Evolutionary conservation across 2,113 vertebrate species (phyloP).

Genomic region (Gavialis gangeticus): DNA sequence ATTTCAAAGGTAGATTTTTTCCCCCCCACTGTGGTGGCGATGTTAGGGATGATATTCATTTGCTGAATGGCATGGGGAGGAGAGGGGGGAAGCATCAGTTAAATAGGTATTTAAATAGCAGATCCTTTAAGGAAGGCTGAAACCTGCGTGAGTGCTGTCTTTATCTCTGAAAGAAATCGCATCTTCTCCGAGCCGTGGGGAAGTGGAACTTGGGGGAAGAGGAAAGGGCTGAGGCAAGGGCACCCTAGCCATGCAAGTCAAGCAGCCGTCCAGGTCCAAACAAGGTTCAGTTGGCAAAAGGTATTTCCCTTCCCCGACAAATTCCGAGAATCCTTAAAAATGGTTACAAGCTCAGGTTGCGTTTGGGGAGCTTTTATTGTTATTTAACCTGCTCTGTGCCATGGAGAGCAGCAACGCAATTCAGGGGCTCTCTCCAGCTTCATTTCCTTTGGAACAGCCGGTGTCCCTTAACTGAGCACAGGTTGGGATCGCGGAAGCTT

Average conservation of each 20-base stretch:
- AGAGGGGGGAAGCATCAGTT: not conserved
- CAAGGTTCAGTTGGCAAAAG: not conserved
- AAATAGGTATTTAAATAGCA: not conserved
- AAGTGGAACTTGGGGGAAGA: not conserved
- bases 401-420: not conserved
- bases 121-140: not conserved
- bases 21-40: not conserved
- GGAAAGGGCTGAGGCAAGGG: not conserved
- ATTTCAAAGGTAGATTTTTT: not conserved
- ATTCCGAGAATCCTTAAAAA: not conserved
- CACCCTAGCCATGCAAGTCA: not conserved
- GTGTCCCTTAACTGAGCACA: not conserved
- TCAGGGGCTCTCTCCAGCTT: not conserved
- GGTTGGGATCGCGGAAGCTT: not conserved
- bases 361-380: not conserved
- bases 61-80: not conserved
- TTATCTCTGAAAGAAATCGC: not conserved
- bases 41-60: not conserved
- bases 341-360: not conserved
- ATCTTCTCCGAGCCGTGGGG: not conserved
- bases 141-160: not conserved
- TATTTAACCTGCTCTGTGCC: not conserved
- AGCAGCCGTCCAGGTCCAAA: not conserved
- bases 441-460: accelerated
- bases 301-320: not conserved